These are phyloP conservation scores for Plectus sambesii DNA, from an alignment of 1,140 invertebrate genomes.

Conservation along the genomic window DNA sequence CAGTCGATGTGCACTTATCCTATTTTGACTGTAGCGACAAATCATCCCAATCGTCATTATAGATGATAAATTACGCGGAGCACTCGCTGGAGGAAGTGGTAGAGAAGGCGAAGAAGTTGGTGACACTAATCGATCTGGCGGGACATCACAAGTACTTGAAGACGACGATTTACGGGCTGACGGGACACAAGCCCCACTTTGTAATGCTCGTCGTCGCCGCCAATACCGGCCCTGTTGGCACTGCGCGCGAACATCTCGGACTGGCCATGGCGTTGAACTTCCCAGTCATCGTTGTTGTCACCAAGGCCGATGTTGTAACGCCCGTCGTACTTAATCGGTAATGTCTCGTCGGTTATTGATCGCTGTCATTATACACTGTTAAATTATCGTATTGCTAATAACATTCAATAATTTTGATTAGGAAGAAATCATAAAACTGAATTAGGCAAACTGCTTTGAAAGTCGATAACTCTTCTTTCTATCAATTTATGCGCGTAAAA, in stretches of 20 bases:
- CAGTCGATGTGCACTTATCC: constrained; percentile 45
- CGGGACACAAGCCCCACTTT: constrained; percentile 84
- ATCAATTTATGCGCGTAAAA: too few species aligned
- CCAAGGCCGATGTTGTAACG: constrained; percentile 65
- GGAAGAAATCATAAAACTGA: too few species aligned
- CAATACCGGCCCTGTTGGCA: constrained; percentile 47
- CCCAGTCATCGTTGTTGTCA: constrained; percentile 77
- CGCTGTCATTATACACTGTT: too few species aligned
- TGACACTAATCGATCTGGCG: constrained; percentile 89
- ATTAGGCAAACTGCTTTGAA: too few species aligned
- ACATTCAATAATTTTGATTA: too few species aligned
- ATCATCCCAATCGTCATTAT: constrained; percentile 17
- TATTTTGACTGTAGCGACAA: too few species aligned
- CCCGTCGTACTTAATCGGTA: too few species aligned
- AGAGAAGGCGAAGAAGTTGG: constrained; percentile 72
- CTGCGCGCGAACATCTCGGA: constrained; percentile 62
- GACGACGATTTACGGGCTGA: constrained; percentile 84
- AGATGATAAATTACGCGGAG: constrained; percentile 73
- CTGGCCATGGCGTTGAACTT: constrained; percentile 70
- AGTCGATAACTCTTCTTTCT: too few species aligned
- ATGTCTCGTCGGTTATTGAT: too few species aligned
- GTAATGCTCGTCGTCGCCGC: constrained; percentile 75
- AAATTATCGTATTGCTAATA: too few species aligned
- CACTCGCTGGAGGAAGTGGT: constrained; percentile 87
- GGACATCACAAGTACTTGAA: constrained; percentile 89